Evolutionary conservation across 2,113 vertebrate genomes (phyloP), one percentile per base, ranked within the genome.

Genomic region (Suncus etruscus): DNA sequence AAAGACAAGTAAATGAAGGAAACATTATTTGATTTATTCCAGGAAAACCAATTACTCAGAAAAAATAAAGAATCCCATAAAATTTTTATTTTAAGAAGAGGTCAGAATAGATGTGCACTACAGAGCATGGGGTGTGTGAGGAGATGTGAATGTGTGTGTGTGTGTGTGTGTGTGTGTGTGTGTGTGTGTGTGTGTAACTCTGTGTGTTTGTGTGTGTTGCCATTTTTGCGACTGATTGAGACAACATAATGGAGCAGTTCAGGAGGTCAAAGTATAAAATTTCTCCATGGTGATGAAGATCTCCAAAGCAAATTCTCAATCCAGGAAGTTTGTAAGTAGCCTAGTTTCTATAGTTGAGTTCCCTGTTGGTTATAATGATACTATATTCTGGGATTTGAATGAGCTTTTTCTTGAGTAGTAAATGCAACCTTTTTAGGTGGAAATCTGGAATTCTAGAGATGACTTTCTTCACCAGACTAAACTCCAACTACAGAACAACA

Each of bases 1-100:
- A 69, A 84, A 61, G 72, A 74, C 75, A 89, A 78, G 31, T 29
- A 77, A 87, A 83, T 48, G 25, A 86, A 74, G 65, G 61, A 88
- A 90, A 90, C 24, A 85, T 76, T 8, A 63, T n/a, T 93, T 82
- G 31, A 58, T 72, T 91, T 27, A 84, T 92, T 83, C 63, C 39
- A 93, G 65, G 91, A 88, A 95, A 84, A 82, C 68, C 3, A 27
- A 78, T 77, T 75, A 70, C 78, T 90, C 72, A 74, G 84, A 79
- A 89, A 84, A 83, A 47, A 25, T n/a, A 47, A 25, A n/a, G 76
- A 14, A 84, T 69, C 91, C 70, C 51, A 22, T 22, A 78, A 94
- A 75, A 78, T n/a, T 51, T 61, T 3, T 88, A 51, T 61, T 45
- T 89, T 90, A 16, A 47, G 27, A 65, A 5, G 27, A 25, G 2